A percentile compares a stretch with the other conserved stretches of the same genome.
Evolutionary conservation across 1,140 invertebrate species (phyloP).

Genomic region (Micrasema longulum): DNA sequence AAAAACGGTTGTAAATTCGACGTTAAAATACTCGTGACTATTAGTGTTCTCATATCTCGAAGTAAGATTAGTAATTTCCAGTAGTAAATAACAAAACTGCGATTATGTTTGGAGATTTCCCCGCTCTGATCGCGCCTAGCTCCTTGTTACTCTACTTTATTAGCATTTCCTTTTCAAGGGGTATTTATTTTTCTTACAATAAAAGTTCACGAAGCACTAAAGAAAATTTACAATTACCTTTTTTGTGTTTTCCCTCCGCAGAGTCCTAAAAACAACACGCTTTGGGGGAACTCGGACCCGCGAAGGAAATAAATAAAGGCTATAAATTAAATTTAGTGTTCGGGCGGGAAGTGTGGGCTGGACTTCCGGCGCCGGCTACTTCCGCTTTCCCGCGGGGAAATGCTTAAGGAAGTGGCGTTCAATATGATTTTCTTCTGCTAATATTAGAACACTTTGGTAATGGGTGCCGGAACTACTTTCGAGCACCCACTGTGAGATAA

Average conservation of each 20-base stretch:
- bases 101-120: no score
- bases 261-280: no score
- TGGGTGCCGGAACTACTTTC: no score
- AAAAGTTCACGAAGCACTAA: slow-evolving; percentile 18
- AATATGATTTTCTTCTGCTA: slow-evolving; percentile 17
- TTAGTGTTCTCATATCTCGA: no score
- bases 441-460: slow-evolving; percentile 4
- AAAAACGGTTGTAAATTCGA: no score
- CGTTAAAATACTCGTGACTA: no score
- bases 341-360: slow-evolving; percentile 36
- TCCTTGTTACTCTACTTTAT: slow-evolving; percentile 28
- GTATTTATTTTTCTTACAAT: slow-evolving; percentile 31
- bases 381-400: slow-evolving; percentile 28
- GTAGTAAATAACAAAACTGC: no score
- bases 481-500: no score
- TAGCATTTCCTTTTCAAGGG: slow-evolving; percentile 15
- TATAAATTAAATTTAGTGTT: slow-evolving; percentile 34
- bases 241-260: slow-evolving; percentile 24
- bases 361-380: slow-evolving; percentile 30
- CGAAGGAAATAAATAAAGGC: slow-evolving; percentile 20
- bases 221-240: slow-evolving; percentile 28
- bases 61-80: no score
- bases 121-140: no score
- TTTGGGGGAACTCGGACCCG: no score
- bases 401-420: slow-evolving; percentile 32